Evolutionary conservation across 2,888 invertebrate genomes (phyloP).

Genomic region (Lissocephala sabroskyi): DNA sequence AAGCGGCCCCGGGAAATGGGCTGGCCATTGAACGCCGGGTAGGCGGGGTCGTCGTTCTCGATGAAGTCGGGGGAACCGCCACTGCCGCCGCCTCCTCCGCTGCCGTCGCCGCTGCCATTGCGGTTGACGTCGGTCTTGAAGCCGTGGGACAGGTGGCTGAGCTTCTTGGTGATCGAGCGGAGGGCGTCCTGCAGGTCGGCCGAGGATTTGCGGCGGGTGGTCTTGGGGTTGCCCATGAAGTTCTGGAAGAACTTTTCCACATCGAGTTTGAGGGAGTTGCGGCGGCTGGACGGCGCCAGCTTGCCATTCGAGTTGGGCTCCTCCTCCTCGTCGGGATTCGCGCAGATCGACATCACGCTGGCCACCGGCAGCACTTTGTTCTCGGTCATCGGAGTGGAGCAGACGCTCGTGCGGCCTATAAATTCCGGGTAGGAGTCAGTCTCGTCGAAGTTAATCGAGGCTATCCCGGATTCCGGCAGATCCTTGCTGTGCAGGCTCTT

Average conservation of each 20-base stretch:
- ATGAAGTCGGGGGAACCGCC: conserved; percentile 53
- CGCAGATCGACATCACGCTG: conserved; percentile 83
- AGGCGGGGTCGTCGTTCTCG: conserved; percentile 76
- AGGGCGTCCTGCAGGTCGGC: conserved; percentile 78
- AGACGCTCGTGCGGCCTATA: conserved; percentile 82
- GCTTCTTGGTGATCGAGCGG: conserved; percentile 75
- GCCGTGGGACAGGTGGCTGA: conserved; percentile 75
- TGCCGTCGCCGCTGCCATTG: conserved; percentile 36
- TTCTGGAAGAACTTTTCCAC: conserved; percentile 70
- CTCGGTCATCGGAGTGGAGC: conserved; percentile 85
- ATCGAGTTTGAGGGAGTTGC: conserved; percentile 65
- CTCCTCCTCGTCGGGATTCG: conserved; percentile 74
- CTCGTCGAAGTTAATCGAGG: conserved; percentile 75
- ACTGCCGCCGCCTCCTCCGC: conserved; percentile 15
- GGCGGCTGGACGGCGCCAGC: conserved; percentile 25
- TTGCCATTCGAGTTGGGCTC: conserved; percentile 50
- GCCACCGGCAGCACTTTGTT: conserved; percentile 83
- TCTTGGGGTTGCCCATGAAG: conserved; percentile 66
- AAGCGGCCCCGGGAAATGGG: conserved; percentile 83
- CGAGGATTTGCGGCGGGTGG: conserved; percentile 74
- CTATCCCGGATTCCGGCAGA: conserved; percentile 70
- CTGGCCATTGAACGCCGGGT: conserved; percentile 82
- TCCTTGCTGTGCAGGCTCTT: conserved; percentile 72
- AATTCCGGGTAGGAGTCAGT: conserved; percentile 76
- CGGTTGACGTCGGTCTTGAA: conserved; percentile 70